phyloP scores from a whole-genome alignment of 2,113 vertebrate genomes.

The Camarhynchus parvulus region DNA sequence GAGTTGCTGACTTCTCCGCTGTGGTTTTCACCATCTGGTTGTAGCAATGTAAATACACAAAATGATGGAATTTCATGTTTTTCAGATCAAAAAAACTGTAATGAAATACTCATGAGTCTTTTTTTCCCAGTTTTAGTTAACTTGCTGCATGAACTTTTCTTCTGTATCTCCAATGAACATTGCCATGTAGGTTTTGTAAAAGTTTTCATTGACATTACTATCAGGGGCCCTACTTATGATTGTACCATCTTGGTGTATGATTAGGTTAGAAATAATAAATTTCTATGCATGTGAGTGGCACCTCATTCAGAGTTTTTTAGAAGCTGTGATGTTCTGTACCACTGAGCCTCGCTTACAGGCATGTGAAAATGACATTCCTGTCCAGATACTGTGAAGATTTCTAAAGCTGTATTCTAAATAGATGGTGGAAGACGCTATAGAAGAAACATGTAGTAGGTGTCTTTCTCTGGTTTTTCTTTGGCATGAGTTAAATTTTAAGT shows the following conservation, averaged over 20 bases:
- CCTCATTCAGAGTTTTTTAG: background rate
- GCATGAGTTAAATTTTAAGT: background rate
- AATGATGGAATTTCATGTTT: background rate
- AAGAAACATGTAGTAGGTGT: background rate
- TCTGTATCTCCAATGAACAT: background rate
- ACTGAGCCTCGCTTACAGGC: background rate
- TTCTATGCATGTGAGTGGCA: background rate
- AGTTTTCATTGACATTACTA: background rate
- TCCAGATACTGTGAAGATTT: background rate
- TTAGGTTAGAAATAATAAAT: background rate
- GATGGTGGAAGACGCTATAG: background rate
- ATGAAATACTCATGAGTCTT: background rate
- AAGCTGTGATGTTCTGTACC: background rate
- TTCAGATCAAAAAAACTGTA: background rate
- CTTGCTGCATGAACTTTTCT: background rate
- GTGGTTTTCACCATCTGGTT: background rate
- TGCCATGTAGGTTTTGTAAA: background rate
- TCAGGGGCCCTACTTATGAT: background rate
- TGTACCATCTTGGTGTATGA: background rate
- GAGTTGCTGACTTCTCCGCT: background rate
- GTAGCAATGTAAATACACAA: background rate
- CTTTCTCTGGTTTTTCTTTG: background rate
- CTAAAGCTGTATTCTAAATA: background rate
- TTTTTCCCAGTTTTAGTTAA: fast-evolving
- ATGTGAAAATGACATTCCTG: background rate